phyloP scores from a whole-genome alignment of 2,797 vertebrate genomes.

The Garrulus glandarius region DNA sequence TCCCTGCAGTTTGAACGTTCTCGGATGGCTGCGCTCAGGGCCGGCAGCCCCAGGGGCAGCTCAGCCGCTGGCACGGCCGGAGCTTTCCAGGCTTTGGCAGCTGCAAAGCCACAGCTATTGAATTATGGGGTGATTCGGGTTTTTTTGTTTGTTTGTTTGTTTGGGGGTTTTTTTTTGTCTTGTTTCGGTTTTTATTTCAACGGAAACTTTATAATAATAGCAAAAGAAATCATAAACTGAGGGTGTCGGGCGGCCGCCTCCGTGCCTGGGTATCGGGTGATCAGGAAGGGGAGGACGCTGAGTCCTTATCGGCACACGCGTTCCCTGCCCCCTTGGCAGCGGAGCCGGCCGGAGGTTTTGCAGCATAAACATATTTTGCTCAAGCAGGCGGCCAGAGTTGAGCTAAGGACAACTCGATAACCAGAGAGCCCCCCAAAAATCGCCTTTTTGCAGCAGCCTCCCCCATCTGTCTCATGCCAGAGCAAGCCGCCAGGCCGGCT shows the following conservation, averaged over 20 bases:
- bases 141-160: no score
- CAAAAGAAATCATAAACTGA: neutral
- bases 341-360: neutral
- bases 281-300: neutral
- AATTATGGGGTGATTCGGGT: no score
- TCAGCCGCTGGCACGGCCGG: neutral
- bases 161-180: no score
- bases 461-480: neutral
- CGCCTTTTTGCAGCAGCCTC: neutral
- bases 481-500: neutral
- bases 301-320: neutral
- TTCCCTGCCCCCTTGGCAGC: neutral
- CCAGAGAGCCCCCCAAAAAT: neutral
- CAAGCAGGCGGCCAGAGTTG: neutral
- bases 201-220: neutral
- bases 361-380: constrained; percentile 41
- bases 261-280: neutral
- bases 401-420: neutral
- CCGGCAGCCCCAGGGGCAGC: neutral
- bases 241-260: neutral
- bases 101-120: neutral
- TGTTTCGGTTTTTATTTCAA: neutral
- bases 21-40: neutral
- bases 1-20: neutral
- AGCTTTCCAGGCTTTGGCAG: constrained; percentile 55